These are phyloP conservation scores for Stigmatopora argus DNA, from an alignment of 2,113 vertebrate species.

Conservation along the genomic window DNA sequence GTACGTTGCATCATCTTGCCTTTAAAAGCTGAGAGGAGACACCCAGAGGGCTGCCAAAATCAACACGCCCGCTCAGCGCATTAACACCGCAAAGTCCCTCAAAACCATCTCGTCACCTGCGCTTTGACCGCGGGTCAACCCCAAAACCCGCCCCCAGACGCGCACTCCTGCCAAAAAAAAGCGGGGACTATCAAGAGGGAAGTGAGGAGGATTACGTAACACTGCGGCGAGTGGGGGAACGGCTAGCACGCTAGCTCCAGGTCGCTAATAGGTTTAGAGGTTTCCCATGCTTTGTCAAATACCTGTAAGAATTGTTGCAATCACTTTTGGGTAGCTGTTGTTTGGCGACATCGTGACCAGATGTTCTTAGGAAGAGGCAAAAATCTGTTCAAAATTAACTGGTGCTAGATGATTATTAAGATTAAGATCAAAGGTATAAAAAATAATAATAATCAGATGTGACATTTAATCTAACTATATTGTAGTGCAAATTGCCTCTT, in stretches of 20 bases:
- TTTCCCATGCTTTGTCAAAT: neutral
- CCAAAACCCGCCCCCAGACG: constrained; percentile 15
- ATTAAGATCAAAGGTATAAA: too few species aligned
- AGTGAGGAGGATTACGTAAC: constrained; percentile 59
- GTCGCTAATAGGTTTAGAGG: neutral
- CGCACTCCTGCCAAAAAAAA: constrained; percentile 40
- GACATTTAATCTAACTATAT: too few species aligned
- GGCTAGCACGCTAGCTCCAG: neutral
- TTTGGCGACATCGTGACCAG: too few species aligned
- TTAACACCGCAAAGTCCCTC: constrained; percentile 29
- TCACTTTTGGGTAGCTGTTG: too few species aligned
- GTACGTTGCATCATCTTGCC: constrained; percentile 64
- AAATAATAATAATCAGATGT: too few species aligned
- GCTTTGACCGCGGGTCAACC: constrained; percentile 39
- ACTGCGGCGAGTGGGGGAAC: constrained; percentile 29
- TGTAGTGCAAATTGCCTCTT: too few species aligned
- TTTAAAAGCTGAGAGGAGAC: constrained; percentile 60
- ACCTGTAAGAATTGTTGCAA: too few species aligned
- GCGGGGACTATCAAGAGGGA: constrained; percentile 47
- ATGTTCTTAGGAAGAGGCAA: too few species aligned
- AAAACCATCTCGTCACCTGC: constrained; percentile 36
- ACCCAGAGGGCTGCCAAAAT: constrained; percentile 16
- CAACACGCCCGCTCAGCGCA: neutral
- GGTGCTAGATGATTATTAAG: too few species aligned
- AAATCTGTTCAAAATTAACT: too few species aligned